Percentiles rank a stretch among this genome's conserved stretches.
phyloP scores from a whole-genome alignment of 2,113 vertebrate species.

The Camelus dromedarius region DNA sequence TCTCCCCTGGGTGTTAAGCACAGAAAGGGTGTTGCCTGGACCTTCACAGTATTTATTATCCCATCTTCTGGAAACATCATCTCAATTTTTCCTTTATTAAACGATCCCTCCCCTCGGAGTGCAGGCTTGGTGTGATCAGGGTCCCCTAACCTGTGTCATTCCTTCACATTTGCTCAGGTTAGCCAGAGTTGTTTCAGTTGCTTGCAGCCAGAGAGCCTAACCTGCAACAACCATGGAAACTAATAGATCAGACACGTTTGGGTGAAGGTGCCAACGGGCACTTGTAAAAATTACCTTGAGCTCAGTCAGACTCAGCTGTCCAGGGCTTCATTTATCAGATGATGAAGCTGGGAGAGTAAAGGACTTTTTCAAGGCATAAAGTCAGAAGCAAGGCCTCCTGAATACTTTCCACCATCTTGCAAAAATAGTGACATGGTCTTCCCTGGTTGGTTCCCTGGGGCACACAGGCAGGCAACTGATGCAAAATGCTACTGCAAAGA shows the following conservation, averaged over 20 bases:
- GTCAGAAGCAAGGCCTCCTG: not conserved
- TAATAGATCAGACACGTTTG: not conserved
- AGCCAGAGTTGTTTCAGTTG: not conserved
- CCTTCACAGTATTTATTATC: not conserved
- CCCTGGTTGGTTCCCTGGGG: not conserved
- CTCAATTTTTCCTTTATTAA: not conserved
- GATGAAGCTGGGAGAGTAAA: not conserved
- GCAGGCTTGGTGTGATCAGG: not conserved
- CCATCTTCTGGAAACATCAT: not conserved
- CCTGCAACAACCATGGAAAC: rapidly evolving
- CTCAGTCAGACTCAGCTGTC: not conserved
- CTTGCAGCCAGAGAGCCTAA: not conserved
- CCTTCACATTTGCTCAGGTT: not conserved
- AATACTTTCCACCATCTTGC: not conserved
- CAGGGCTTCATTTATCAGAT: not conserved
- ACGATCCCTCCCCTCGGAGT: not conserved
- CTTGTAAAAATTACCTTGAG: not conserved
- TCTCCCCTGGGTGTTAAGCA: too few species aligned
- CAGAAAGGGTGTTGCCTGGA: not conserved
- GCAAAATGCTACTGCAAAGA: constrained; percentile 75
- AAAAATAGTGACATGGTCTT: not conserved
- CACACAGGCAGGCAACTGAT: constrained; percentile 53
- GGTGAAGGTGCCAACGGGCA: not conserved
- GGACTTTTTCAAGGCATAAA: not conserved
- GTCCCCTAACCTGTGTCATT: not conserved